These are phyloP conservation scores for Holothuria leucospilota DNA, from an alignment of 53 echinoderm and acorn worm genomes.

Conservation along the genomic window DNA sequence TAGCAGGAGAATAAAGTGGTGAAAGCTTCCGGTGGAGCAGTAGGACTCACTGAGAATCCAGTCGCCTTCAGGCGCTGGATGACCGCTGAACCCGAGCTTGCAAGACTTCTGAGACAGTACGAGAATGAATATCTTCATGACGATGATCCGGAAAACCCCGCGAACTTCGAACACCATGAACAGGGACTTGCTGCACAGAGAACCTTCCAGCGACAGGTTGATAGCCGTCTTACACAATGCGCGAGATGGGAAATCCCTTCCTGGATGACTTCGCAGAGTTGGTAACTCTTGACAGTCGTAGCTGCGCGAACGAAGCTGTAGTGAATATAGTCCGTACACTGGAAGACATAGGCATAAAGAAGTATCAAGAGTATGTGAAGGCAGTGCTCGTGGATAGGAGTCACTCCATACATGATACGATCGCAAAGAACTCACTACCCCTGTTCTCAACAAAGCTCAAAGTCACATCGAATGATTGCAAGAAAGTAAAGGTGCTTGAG, in stretches of 20 bases:
- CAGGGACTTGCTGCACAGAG: slow-evolving; percentile 1
- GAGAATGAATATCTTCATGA: slow-evolving; percentile 1
- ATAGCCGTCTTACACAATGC: neutral
- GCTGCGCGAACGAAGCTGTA: slow-evolving; percentile 24
- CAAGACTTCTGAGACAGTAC: neutral
- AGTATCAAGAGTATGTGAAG: slow-evolving; percentile 30
- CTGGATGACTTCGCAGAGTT: neutral
- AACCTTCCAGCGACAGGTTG: slow-evolving; percentile 12
- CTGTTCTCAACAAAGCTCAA: slow-evolving; percentile 28
- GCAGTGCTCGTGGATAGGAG: slow-evolving; percentile 37
- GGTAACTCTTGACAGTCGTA: neutral
- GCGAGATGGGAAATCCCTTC: neutral
- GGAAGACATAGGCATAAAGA: slow-evolving; percentile 26
- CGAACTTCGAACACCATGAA: neutral
- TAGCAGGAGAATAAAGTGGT: too few species aligned
- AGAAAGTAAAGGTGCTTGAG: slow-evolving; percentile 19
- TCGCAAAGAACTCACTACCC: slow-evolving; percentile 46
- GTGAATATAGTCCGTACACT: slow-evolving; percentile 22
- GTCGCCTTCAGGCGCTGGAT: neutral
- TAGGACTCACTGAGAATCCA: neutral
- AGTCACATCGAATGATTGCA: neutral
- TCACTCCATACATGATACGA: slow-evolving; percentile 56
- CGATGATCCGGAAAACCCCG: slow-evolving; percentile 4
- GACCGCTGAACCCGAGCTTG: slow-evolving; percentile 2
- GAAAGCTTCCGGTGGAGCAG: neutral